A percentile compares a stretch with the other conserved stretches of the same genome.
phyloP scores from a whole-genome alignment of 2,113 vertebrate species.

The Merops nubicus region DNA sequence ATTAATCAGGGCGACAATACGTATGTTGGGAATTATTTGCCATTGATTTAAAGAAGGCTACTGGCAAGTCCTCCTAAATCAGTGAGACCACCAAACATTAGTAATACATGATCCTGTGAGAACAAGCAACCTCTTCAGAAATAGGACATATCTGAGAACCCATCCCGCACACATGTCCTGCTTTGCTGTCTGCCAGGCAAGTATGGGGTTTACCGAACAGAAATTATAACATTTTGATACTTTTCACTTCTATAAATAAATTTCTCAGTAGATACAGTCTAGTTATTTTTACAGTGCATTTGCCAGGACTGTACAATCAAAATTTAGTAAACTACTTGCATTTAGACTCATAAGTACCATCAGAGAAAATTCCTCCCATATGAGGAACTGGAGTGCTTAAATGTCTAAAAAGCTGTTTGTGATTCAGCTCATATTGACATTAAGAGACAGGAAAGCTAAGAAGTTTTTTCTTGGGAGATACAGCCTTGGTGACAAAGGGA shows the following conservation, averaged over 20 bases:
- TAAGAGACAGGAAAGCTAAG: neutral
- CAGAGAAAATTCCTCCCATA: neutral
- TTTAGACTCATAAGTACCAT: neutral
- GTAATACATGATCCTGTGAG: neutral
- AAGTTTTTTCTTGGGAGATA: neutral
- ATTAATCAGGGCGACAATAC: neutral
- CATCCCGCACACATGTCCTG: neutral
- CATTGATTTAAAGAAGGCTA: neutral
- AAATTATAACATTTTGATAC: neutral
- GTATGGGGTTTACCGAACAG: neutral
- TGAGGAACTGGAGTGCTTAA: neutral
- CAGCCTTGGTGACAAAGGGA: neutral
- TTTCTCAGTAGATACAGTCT: neutral
- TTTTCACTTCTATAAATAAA: neutral
- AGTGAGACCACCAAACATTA: neutral
- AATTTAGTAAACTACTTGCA: neutral
- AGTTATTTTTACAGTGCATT: neutral
- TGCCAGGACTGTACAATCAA: neutral
- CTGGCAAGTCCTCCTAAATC: neutral
- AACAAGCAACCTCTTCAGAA: neutral
- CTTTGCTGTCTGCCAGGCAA: neutral
- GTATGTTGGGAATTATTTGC: neutral
- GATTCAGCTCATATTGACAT: neutral
- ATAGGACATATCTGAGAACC: neutral
- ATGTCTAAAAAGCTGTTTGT: neutral